Evolutionary conservation across 2,888 invertebrate species (phyloP), one percentile per base, ranked within the genome.

Genomic region (Nymphalis polychloros): DNA sequence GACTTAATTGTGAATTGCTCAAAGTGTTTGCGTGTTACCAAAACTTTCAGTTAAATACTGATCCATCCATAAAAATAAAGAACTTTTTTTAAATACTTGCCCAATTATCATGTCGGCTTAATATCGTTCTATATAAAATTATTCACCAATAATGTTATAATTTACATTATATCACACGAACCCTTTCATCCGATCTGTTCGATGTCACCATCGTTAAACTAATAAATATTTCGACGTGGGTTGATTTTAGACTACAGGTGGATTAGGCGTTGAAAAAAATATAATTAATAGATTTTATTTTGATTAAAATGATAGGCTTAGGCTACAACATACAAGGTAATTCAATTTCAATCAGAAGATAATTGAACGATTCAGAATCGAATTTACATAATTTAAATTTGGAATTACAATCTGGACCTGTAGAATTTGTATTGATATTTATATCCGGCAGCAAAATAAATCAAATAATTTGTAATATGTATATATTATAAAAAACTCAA

Each of bases 121-220:
- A 52, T 48, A 70, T 72, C 67, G 62, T 69, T 67, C 67, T 68
- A 72, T 20, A 69, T 63, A 63, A 74, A 70, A 72, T 74, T 79
- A 59, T 84, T 79, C 53, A 82, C 80, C 81, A 81, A 82, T 79
- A 83, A 81, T 83, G 81, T 83, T 80, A 82, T 81, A 79, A 86
- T 87, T 85, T 89, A 89, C 88, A 89, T 82, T 88, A 88, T 90
- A 91, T 91, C 91, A 90, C 91, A 89, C 89, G 79, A 85, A 86
- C 81, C 82, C 80, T 81, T 79, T 74, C 76, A 79, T 81, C 77
- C 76, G 76, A 81, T 81, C 79, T 59, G 65, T 65, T 59, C 20
- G 53, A 55, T 55, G 31, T 55, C 17, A 19, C 19, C 41, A 57
- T 57, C 57, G 41, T 57, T 19, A 59, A 64, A 71, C 31, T 60